Evolutionary conservation across 1,140 invertebrate genomes (phyloP), one percentile per base, ranked within the genome.

Genomic region (Steinernema feltiae): DNA sequence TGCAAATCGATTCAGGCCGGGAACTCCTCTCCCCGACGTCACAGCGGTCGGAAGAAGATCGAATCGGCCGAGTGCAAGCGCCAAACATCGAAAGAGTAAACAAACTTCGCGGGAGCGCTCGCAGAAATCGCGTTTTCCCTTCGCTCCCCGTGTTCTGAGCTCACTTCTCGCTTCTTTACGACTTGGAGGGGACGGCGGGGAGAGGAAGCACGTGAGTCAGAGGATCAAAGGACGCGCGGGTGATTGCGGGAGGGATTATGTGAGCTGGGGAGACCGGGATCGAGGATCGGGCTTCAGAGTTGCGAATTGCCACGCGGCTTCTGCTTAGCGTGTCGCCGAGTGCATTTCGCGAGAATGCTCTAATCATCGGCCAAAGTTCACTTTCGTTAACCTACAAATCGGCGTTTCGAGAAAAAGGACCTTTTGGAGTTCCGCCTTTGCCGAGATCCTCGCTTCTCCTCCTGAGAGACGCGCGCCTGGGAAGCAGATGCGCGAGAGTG

Each of bases 51-150:
- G 35, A 41, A 41, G 35, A 41, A 7, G 35, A 41, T 7, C 35
- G 35, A 41, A 18, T n/a, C n/a, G 41, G 12, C 53, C 53, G 53
- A 63, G 53, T 63, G 53, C 53, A 63, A 63, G 53, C 53, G 53
- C 53, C 53, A 63, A 63, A 63, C 53, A 63, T 27, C 53, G 53
- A 63, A 27, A 3, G 12, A 27, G 53, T 63, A 63, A 63, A 63
- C 53, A 63, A 41, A 41, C 35, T 18, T 18, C 7, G 18, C 18
- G 35, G 7, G 35, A n/a, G n/a, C n/a, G n/a, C n/a, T n/a, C n/a
- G n/a, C n/a, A n/a, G n/a, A n/a, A 41, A 41, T 41, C 35, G 7
- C 7, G 35, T 41, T 41, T 41, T 18, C 7, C 35, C 35, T n/a
- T n/a, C 7, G 35, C 35, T 18, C 7, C 35, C 35, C 18, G 35